Evolutionary conservation across 2,797 vertebrate genomes (phyloP).

Genomic region (Poecilia picta): DNA sequence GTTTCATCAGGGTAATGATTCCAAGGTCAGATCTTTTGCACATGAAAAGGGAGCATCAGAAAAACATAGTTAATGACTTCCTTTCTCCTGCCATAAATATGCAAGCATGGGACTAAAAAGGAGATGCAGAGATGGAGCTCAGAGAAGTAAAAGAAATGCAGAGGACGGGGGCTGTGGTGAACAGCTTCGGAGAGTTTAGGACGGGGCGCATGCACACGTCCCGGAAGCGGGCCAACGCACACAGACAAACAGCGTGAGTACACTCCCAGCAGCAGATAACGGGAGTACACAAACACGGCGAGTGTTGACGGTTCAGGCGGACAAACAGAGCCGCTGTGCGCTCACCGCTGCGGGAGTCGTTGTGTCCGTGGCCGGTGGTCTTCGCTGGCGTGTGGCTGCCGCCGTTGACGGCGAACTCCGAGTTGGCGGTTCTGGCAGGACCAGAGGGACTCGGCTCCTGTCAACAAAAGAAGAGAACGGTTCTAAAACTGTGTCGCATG

Average conservation of each 20-base stretch:
- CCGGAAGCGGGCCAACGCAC: slow-evolving; percentile 1
- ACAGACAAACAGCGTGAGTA: slow-evolving; percentile 53
- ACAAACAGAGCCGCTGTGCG: slow-evolving; percentile 43
- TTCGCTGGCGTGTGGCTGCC: slow-evolving; percentile 41
- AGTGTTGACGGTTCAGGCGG: slow-evolving; percentile 57
- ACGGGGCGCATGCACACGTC: slow-evolving; percentile 1
- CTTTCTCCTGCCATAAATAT: slow-evolving; percentile 56
- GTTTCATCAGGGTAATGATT: slow-evolving; percentile 80
- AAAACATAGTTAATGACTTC: slow-evolving; percentile 65
- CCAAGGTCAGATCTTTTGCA: slow-evolving; percentile 78
- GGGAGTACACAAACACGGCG: slow-evolving; percentile 51
- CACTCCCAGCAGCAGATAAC: slow-evolving; percentile 48
- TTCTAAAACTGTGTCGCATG: slow-evolving; percentile 15
- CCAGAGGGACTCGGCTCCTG: slow-evolving; percentile 77
- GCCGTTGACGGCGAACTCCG: slow-evolving; percentile 43
- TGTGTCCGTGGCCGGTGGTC: slow-evolving; percentile 43
- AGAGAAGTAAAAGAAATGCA: background rate
- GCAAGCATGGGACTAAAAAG: slow-evolving; percentile 32
- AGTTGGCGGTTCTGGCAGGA: slow-evolving; percentile 13
- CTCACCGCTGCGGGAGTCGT: slow-evolving; percentile 77
- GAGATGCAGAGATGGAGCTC: slow-evolving; percentile 28
- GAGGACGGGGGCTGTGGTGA: slow-evolving; percentile 9
- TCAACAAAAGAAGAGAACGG: slow-evolving; percentile 36
- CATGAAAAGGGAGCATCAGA: slow-evolving; percentile 65
- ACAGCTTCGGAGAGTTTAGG: slow-evolving; percentile 6